Evolutionary conservation across 92 coral and sea anemone species (phyloP).

Genomic region (Umimayanthus chanpuru): DNA sequence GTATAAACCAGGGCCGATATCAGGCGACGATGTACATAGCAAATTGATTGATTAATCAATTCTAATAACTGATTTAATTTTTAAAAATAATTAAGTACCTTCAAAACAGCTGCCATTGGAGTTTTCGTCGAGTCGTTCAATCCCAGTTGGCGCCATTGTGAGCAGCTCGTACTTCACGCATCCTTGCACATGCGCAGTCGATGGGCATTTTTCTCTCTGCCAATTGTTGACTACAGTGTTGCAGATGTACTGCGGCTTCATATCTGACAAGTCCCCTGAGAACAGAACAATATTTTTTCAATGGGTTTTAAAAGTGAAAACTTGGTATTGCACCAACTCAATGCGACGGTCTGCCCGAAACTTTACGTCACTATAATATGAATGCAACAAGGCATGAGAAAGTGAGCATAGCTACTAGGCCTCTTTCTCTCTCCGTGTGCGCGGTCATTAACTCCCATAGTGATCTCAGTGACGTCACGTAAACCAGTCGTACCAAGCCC

Average conservation of each 20-base stretch:
- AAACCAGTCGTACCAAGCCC: no score
- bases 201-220: slow-evolving; percentile 36
- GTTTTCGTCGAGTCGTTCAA: slow-evolving; percentile 58
- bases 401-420: no score
- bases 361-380: background rate
- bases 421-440: no score
- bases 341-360: no score
- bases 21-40: background rate
- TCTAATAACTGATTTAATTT: background rate
- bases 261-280: slow-evolving; percentile 52
- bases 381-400: background rate
- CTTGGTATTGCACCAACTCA: no score
- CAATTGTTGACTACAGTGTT: slow-evolving; percentile 66
- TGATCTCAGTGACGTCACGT: no score
- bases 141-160: slow-evolving; percentile 59
- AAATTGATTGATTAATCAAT: background rate
- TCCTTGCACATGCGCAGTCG: background rate
- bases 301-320: no score
- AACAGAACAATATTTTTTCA: background rate
- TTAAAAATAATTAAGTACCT: slow-evolving; percentile 17
- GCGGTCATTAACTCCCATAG: no score
- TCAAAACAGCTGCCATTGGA: slow-evolving; percentile 46
- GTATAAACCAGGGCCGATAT: no score
- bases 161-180: slow-evolving; percentile 50
- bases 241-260: slow-evolving; percentile 65